Evolutionary conservation across 2,888 invertebrate species (phyloP), one percentile per base, ranked within the genome.

Genomic region (Nasonovia ribisnigri): DNA sequence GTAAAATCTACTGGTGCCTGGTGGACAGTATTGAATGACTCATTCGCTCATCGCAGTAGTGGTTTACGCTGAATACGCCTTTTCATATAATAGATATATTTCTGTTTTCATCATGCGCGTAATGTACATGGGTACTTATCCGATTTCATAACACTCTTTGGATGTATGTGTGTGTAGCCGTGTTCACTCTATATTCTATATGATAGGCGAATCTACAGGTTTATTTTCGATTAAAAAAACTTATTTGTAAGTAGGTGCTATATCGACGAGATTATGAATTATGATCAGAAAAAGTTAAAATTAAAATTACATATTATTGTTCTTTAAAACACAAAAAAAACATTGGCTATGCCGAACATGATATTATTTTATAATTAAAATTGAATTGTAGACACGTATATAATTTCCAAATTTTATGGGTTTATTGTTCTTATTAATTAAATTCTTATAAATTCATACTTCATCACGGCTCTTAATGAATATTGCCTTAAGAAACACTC

Each of bases 1-100:
- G 93, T 57, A 48, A 93, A 90, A 90, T 84, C 26, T 60, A 42
- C 84, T 26, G 90, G 60, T n/a, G 90, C 36, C 89, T 16, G 90
- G 60, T n/a, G 90, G 60, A 60, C 93, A 67, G 87, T 77, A n/a
- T 88, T 13, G 90, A 42, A 86, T 93, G 93, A 93, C 60, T 93
- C 93, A 93, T 84, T 90, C 90, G 26, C 54, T 42, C 86, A 48
- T 36, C 77, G 77, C 77, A 36, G 77, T 36, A 20, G 20, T 36
- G 36, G 36, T 77, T 77, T 24, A 36, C 77, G 77, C 36, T 77
- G 77, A 77, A 77, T 77, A 77, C 77, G 36, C 2, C 8, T 77
- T 77, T 77, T 77, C 16, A 20, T 36, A 77, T 36, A 36, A 77
- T 77, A 77, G 77, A 8, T 36, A 36, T 77, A 77, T 77, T 77